A percentile compares a stretch with the other conserved stretches of the same genome.
These are phyloP conservation scores for Candidula unifasciata DNA, from an alignment of 2,888 invertebrate genomes.

Conservation along the genomic window DNA sequence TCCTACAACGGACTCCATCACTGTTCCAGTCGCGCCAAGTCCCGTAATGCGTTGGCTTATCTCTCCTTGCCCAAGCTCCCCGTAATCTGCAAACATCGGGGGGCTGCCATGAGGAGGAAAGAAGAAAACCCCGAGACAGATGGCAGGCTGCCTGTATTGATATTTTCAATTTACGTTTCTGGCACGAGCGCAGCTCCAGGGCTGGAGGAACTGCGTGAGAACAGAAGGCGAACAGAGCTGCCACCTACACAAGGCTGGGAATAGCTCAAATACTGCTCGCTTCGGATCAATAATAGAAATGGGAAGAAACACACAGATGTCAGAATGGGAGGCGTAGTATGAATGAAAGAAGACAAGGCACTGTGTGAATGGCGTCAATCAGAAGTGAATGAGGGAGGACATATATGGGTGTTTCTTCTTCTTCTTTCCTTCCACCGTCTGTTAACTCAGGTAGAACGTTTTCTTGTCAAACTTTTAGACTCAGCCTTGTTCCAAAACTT, in stretches of 20 bases:
- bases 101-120: no score
- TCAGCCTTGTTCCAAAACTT: no score
- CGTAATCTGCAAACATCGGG: no score
- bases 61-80: no score
- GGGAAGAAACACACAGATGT: neutral
- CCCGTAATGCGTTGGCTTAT: no score
- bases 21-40: no score
- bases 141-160: neutral
- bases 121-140: constrained; percentile 5
- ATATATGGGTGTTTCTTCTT: neutral
- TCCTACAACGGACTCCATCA: no score
- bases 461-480: no score
- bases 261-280: neutral
- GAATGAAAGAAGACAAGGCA: neutral
- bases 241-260: constrained; percentile 9
- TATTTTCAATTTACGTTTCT: constrained; percentile 11
- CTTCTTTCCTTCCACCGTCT: no score
- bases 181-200: neutral
- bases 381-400: neutral
- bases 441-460: no score
- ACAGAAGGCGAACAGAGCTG: neutral
- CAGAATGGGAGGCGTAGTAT: neutral
- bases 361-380: neutral
- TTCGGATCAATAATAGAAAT: neutral
- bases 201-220: neutral